Evolutionary conservation across 1,140 invertebrate genomes (phyloP).

Genomic region (honey bee (Apis mellifera)): Amel_HAv3.1 CM009931.2:7487001-7487500

Average conservation of each 20-base stretch:
- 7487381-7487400: background rate
- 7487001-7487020: no score
- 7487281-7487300: slow-evolving; percentile 27
- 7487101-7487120: slow-evolving; percentile 24
- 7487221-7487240: background rate
- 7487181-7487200: slow-evolving; percentile 14
- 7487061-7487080: slow-evolving; percentile 44
- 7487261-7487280: background rate
- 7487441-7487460: background rate
- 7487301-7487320: slow-evolving; percentile 11
- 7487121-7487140: no score
- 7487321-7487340: slow-evolving; percentile 11
- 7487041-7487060: slow-evolving; percentile 2
- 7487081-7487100: slow-evolving; percentile 35
- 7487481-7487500: no score
- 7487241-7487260: slow-evolving; percentile 3
- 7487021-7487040: slow-evolving; percentile 7
- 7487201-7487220: background rate
- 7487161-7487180: background rate
- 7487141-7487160: no score
- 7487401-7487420: background rate
- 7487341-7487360: slow-evolving; percentile 1
- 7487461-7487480: background rate
- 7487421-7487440: background rate
- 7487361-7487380: slow-evolving; percentile 13